A percentile compares a stretch with the other conserved stretches of the same genome.
These are phyloP conservation scores for Pachyseris speciosa DNA, from an alignment of 64 coral and sea anemone species.

Conservation along the genomic window DNA sequence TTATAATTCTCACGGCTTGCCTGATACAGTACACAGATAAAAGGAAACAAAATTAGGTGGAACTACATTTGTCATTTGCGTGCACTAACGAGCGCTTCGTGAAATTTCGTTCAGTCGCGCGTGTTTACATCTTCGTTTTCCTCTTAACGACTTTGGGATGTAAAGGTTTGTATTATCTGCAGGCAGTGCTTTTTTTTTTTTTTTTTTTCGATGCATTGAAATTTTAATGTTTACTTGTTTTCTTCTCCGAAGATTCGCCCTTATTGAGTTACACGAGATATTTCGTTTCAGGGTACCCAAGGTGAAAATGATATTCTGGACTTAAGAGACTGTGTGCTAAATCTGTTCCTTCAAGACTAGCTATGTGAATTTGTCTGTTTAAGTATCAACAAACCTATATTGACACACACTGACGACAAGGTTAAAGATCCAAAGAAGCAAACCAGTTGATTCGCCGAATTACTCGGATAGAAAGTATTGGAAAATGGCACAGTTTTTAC, in stretches of 20 bases:
- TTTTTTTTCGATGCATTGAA: not conserved
- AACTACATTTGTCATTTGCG: not conserved
- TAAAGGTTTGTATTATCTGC: conserved; percentile 30
- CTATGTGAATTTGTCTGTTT: too few species aligned
- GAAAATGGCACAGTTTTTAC: too few species aligned
- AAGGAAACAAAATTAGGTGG: not conserved
- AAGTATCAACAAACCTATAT: too few species aligned
- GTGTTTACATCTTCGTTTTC: not conserved
- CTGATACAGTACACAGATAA: conserved; percentile 68
- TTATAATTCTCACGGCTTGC: conserved; percentile 72
- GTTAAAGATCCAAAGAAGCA: too few species aligned
- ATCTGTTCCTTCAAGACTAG: too few species aligned
- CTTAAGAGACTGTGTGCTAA: too few species aligned
- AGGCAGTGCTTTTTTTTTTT: too few species aligned
- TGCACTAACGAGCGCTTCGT: not conserved
- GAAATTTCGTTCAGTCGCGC: not conserved
- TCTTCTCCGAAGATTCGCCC: not conserved
- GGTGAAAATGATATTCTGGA: too few species aligned
- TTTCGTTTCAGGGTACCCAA: not conserved
- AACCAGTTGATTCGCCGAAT: too few species aligned
- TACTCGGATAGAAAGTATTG: too few species aligned
- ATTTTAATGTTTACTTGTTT: not conserved
- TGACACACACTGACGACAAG: too few species aligned
- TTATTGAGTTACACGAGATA: not conserved
- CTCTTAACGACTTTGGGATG: not conserved